Evolutionary conservation across 2,888 invertebrate genomes (phyloP), one percentile per base, ranked within the genome.

Genomic region (Gonocerus acuteangulatus): DNA sequence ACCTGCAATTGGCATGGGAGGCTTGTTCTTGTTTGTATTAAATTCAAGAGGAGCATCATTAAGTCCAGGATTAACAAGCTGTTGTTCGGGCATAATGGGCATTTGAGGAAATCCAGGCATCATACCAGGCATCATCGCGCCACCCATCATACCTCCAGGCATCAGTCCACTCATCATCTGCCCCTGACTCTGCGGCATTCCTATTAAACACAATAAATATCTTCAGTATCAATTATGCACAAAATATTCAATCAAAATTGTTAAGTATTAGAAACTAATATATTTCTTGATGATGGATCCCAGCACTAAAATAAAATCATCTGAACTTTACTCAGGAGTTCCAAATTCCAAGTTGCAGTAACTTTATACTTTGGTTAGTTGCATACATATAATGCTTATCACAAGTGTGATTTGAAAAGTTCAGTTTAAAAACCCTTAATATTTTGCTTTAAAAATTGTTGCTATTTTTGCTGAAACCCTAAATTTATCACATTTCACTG

Each of bases 31-130:
- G 67, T 77, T 80, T 39, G 76, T 77, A 68, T 81, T 82, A 71
- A 84, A 84, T 69, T 83, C 82, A 48, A 83, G 71, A 0, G 83
- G 82, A 19, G 76, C 77, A 69, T 82, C 82, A 67, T 81, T 82
- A 71, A 81, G 76, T 1, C 78, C 78, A n/a, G 79, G 67, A 52
- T 67, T 66, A 56, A 68, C 61, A 11, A 48, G 48, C 2, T 42
- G 48, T 61, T 61, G 61, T 15, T 61, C 61, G 13, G 54, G 54
- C 32, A 48, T 48, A 32, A 60, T 22, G 6, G 52, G 47, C 51
- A 49, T 47, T 4, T 49, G 45, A 36, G 60, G 59, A 22, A 62
- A 60, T 1, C 60, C 58, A 1, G 63, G 63, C 63, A 68, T 64
- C 78, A 74, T 74, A 63, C 72, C 73, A 2, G 71, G 71, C 69